Evolutionary conservation across 2,113 vertebrate species (phyloP).

Genomic region (Pardalotus punctatus): DNA sequence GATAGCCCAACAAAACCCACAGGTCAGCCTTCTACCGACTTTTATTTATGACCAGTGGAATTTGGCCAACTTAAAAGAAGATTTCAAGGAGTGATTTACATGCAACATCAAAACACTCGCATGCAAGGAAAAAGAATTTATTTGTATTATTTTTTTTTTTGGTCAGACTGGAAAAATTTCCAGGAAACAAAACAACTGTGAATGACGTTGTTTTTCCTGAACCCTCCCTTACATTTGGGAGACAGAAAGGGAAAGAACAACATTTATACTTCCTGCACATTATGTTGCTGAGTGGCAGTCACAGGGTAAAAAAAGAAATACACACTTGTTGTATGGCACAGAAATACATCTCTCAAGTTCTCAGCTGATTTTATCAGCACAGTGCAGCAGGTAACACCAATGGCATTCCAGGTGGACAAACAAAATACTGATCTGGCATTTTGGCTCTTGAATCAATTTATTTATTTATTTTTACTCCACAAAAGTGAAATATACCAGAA

Average conservation of each 20-base stretch:
- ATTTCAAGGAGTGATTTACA: constrained; percentile 1
- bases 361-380: background rate
- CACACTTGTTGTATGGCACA: background rate
- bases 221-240: constrained; percentile 26
- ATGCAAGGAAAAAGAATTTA: background rate
- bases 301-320: background rate
- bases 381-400: background rate
- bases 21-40: background rate
- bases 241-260: constrained; percentile 51
- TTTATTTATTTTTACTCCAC: background rate
- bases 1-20: background rate
- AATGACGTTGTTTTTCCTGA: constrained; percentile 39
- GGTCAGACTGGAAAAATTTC: constrained; percentile 13
- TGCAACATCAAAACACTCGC: background rate
- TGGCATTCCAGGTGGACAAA: background rate
- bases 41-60: background rate
- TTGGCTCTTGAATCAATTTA: background rate
- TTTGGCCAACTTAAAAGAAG: background rate
- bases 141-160: background rate
- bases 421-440: background rate
- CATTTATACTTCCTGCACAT: constrained; percentile 22
- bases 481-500: background rate
- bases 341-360: background rate
- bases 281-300: background rate
- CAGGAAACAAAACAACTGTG: constrained; percentile 37